phyloP scores from a whole-genome alignment of 1,140 invertebrate species.

The Trigoniulus corallinus region DNA sequence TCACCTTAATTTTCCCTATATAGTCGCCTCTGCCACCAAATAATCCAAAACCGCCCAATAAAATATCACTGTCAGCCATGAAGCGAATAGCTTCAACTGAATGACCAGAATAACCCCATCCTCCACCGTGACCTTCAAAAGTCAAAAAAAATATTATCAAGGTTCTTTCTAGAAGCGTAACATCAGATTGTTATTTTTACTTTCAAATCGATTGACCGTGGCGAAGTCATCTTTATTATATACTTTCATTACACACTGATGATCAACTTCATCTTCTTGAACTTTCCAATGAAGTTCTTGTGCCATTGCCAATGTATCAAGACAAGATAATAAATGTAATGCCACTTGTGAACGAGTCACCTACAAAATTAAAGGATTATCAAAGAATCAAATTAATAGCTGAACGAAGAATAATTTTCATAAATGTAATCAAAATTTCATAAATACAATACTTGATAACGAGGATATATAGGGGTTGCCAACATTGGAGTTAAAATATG shows the following conservation, averaged over 20 bases:
- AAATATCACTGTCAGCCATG: constrained; percentile 77
- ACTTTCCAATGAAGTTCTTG: constrained; percentile 44
- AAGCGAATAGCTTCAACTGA: constrained; percentile 88
- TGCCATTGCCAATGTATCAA: constrained; percentile 71
- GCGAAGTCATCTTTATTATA: constrained; percentile 62
- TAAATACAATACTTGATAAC: too few species aligned
- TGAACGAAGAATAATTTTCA: constrained; percentile 49
- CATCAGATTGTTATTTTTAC: constrained; percentile 28
- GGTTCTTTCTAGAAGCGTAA: background rate
- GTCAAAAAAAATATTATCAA: background rate
- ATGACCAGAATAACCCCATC: constrained; percentile 94
- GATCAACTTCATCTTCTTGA: constrained; percentile 22
- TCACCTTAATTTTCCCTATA: constrained; percentile 77
- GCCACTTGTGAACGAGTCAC: constrained; percentile 42
- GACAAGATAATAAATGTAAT: constrained; percentile 67
- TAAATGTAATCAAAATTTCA: too few species aligned
- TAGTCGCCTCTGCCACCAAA: constrained; percentile 95
- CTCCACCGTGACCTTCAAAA: constrained; percentile 62
- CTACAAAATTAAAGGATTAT: constrained; percentile 11
- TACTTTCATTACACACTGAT: constrained; percentile 30
- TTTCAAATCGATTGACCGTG: constrained; percentile 78
- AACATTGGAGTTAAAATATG: constrained; percentile 54
- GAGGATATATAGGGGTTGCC: constrained; percentile 52
- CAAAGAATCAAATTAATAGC: constrained; percentile 12
- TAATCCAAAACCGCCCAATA: constrained; percentile 81